Evolutionary conservation across 2,888 invertebrate species (phyloP), one percentile per base, ranked within the genome.

Genomic region (Hermaeophaga mercurialis): DNA sequence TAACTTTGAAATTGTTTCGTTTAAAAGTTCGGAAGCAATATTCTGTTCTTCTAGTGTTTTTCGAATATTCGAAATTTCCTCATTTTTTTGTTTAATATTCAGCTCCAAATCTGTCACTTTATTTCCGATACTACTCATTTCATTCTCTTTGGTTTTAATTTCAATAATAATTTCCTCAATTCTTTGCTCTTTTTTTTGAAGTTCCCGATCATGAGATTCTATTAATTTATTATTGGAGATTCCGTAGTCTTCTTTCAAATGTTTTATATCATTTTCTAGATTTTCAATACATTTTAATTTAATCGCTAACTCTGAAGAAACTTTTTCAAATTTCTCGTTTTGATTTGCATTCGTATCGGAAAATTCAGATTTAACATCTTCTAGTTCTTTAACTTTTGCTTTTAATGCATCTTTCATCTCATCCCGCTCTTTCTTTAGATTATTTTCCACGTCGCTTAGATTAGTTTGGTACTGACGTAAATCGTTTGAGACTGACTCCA

Each of bases 291-390:
- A 46, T 49, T 58, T 55, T 15, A 57, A 22, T 33, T 65, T 61
- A n/a, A 46, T 52, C n/a, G 28, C 31, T 15, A 67, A 48, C 14
- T 57, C 55, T 7, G 14, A 6, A 15, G 56, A 75, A 3, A 83
- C 72, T 44, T 80, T 75, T 65, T 80, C 77, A 12, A 81, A 77
- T 64, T 85, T 81, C 56, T 70, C 65, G 48, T 72, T 70, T 9
- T 77, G 66, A 56, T 77, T 70, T 8, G 68, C 64, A 36, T 60
- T 39, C 5, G 54, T 55, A n/a, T 62, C 59, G 8, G 56, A 19
- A 18, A 56, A 72, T 54, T 76, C 73, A 22, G 74, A 72, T 52
- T 75, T 76, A 1, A 58, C 61, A 53, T 75, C 71, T 43, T 79
- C 77, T 12, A 78, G 64, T 41, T 76, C 71, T 0, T 63, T 59